A percentile compares a stretch with the other conserved stretches of the same genome.
These are phyloP conservation scores for Takifugu ocellatus DNA, from an alignment of 2,797 vertebrate genomes.

Conservation along the genomic window DNA sequence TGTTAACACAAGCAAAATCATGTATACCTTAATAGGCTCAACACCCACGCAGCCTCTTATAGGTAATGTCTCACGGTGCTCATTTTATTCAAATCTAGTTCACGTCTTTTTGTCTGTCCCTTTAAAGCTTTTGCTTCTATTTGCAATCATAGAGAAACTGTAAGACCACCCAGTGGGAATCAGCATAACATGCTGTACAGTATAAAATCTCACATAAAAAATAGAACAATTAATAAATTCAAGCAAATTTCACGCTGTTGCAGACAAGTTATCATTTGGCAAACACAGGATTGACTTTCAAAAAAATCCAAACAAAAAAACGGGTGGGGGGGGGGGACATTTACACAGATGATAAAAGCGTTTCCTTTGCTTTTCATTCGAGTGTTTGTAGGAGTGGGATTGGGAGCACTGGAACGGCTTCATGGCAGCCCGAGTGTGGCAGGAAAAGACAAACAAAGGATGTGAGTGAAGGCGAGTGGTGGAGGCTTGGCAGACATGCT, in stretches of 20 bases:
- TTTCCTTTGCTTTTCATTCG: neutral
- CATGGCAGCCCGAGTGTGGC: conserved; percentile 20
- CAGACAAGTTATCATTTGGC: no score
- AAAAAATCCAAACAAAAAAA: neutral
- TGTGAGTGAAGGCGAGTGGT: conserved; percentile 27
- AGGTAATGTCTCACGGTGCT: no score
- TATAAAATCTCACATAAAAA: no score
- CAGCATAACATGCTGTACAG: no score
- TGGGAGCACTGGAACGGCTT: conserved; percentile 3
- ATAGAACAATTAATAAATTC: no score
- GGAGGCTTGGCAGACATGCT: conserved; percentile 30
- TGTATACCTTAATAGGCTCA: neutral
- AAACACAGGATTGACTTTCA: neutral
- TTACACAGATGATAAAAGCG: neutral
- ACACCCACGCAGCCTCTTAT: conserved; percentile 1
- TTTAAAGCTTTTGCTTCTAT: no score
- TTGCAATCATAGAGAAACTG: no score
- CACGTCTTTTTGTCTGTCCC: no score
- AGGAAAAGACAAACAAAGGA: conserved; percentile 21
- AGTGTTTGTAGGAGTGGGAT: conserved; percentile 7
- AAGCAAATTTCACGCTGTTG: no score
- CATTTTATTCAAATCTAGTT: no score
- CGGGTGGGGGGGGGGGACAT: neutral
- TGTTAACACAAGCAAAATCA: no score
- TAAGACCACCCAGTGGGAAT: no score